These are phyloP conservation scores for Psilopogon haemacephalus DNA, from an alignment of 2,113 vertebrate genomes.

Conservation along the genomic window DNA sequence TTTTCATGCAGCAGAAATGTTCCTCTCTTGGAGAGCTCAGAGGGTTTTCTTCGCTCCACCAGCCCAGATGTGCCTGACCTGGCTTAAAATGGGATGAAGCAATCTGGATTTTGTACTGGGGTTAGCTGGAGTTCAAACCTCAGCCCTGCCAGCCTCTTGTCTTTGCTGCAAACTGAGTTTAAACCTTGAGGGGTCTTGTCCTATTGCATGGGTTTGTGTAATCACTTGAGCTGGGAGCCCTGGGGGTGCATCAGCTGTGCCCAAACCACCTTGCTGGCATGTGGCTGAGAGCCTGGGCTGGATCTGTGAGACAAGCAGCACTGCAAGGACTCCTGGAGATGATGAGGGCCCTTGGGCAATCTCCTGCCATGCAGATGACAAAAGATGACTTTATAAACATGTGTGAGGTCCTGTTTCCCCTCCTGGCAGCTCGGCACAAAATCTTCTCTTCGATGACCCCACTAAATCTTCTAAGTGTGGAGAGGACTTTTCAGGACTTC, in stretches of 20 bases:
- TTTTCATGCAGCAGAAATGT: not conserved
- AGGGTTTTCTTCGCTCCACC: not conserved
- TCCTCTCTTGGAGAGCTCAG: not conserved
- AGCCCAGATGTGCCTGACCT: not conserved
- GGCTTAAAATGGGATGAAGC: not conserved
- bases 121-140: slow-evolving; percentile 33
- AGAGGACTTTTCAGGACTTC: not conserved
- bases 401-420: not conserved
- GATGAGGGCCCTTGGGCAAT: not conserved
- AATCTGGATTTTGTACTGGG: not conserved
- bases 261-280: not conserved
- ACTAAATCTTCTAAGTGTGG: not conserved
- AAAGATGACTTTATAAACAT: not conserved
- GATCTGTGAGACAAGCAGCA: not conserved
- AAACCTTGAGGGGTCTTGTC: not conserved
- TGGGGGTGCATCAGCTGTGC: accelerated
- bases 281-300: accelerated
- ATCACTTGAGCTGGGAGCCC: not conserved
- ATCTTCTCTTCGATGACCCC: not conserved
- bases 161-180: not conserved
- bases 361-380: not conserved
- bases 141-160: not conserved
- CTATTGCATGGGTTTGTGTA: not conserved
- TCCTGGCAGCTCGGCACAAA: not conserved
- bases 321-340: accelerated